A percentile compares a stretch with the other conserved stretches of the same genome.
Conservation (phyloP, 2,797 vertebrate species). For the Rhincodon typus region DNA sequence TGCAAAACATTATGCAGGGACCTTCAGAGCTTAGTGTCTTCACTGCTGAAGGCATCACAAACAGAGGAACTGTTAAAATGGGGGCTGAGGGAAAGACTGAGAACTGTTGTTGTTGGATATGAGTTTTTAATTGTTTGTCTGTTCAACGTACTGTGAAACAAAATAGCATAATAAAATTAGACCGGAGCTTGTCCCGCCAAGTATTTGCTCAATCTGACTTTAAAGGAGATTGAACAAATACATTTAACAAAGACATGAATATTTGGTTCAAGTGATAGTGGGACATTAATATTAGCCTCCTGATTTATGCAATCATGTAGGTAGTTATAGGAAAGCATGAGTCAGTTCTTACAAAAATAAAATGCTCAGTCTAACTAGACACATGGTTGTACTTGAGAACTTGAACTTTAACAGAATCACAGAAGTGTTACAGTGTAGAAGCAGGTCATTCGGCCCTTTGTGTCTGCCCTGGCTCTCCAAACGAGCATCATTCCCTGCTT, state of each 20-base stretch:
- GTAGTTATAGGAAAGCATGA: neutral
- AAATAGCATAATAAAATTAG: neutral
- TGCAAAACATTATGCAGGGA: neutral
- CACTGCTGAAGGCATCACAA: neutral
- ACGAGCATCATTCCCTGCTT: no score
- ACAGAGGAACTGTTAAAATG: no score
- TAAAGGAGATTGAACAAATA: no score
- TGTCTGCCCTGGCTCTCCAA: no score
- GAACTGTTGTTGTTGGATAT: neutral
- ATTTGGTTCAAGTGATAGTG: neutral
- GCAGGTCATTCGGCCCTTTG: no score
- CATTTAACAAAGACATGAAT: neutral
- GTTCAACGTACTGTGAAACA: neutral
- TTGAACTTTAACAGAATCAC: neutral
- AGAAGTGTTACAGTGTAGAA: no score
- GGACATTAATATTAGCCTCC: neutral
- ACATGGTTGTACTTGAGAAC: neutral
- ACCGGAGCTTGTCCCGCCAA: neutral
- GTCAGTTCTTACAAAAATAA: neutral
- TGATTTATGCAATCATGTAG: neutral
- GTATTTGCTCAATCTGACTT: neutral
- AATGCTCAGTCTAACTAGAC: no score
- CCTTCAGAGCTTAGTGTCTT: neutral
- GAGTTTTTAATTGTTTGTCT: neutral
- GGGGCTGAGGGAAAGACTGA: no score